phyloP scores from a whole-genome alignment of 2,888 invertebrate genomes.

The Fragum sueziense region DNA sequence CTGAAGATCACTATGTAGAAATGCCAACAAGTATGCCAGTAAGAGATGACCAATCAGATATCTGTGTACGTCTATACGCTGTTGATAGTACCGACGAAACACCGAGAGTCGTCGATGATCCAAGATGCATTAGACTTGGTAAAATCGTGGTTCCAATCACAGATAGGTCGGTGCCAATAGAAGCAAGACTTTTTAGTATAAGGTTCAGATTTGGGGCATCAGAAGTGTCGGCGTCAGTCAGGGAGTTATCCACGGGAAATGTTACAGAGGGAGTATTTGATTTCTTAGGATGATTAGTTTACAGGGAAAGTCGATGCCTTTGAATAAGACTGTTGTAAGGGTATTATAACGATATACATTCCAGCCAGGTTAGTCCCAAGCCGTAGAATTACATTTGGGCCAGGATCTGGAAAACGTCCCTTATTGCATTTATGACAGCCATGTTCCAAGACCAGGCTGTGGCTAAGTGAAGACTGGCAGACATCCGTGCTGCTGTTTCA shows the following conservation, averaged over 20 bases:
- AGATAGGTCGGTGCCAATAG: background rate
- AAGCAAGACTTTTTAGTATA: background rate
- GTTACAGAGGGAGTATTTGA: background rate
- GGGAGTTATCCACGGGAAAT: background rate
- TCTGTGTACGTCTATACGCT: background rate
- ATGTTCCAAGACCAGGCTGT: too few species aligned
- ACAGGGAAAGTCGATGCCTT: too few species aligned
- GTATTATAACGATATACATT: too few species aligned
- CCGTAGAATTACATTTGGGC: too few species aligned
- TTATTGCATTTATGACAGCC: too few species aligned
- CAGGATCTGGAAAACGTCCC: too few species aligned
- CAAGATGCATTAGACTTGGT: background rate
- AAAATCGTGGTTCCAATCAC: background rate
- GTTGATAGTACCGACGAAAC: background rate
- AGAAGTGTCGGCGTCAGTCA: background rate
- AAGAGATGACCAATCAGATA: background rate
- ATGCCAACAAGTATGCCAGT: background rate
- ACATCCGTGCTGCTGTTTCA: too few species aligned
- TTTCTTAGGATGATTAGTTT: background rate
- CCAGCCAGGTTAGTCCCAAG: too few species aligned
- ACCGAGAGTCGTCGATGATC: background rate
- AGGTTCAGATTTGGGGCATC: background rate
- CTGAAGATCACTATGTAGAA: background rate
- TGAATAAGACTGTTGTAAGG: too few species aligned
- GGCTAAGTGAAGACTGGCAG: too few species aligned